phyloP scores from a whole-genome alignment of 2,888 invertebrate genomes.

The Oxyscelio sp. region DNA sequence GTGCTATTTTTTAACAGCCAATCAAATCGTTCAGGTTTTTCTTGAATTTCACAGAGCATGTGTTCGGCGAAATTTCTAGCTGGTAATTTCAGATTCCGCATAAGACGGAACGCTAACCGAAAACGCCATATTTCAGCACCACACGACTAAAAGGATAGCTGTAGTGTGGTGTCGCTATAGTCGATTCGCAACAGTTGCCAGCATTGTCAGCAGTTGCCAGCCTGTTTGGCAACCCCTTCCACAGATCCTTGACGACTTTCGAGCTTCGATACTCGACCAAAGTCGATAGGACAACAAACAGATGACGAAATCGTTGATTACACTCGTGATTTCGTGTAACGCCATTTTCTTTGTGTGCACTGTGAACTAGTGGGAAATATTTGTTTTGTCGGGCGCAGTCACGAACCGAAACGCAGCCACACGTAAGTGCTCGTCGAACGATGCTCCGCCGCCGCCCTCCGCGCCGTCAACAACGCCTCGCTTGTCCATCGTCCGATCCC shows the following conservation, averaged over 20 bases:
- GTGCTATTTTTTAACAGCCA: no score
- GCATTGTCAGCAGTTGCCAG: no score
- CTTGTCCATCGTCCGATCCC: conserved; percentile 1
- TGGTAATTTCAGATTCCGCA: no score
- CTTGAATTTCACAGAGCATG: no score
- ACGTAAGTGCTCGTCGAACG: conserved; percentile 46
- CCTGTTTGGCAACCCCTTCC: no score
- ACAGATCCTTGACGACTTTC: not conserved
- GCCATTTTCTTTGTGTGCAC: conserved; percentile 85
- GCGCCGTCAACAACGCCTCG: not conserved
- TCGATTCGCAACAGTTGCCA: no score
- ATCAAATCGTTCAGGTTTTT: no score
- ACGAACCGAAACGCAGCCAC: conserved; percentile 73
- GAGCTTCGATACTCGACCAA: conserved; percentile 47
- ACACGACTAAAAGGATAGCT: no score
- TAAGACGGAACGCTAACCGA: no score
- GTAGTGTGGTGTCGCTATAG: no score
- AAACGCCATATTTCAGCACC: no score
- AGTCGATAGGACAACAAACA: conserved; percentile 77
- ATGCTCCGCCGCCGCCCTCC: conserved; percentile 6
- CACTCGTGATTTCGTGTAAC: conserved; percentile 82
- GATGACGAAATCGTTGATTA: conserved; percentile 83
- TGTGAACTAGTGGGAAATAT: conserved; percentile 77
- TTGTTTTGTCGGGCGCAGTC: conserved; percentile 75
- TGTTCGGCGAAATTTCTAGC: no score